These are phyloP conservation scores for Aphelenchoides besseyi DNA, from an alignment of 1,140 invertebrate species.

Conservation along the genomic window DNA sequence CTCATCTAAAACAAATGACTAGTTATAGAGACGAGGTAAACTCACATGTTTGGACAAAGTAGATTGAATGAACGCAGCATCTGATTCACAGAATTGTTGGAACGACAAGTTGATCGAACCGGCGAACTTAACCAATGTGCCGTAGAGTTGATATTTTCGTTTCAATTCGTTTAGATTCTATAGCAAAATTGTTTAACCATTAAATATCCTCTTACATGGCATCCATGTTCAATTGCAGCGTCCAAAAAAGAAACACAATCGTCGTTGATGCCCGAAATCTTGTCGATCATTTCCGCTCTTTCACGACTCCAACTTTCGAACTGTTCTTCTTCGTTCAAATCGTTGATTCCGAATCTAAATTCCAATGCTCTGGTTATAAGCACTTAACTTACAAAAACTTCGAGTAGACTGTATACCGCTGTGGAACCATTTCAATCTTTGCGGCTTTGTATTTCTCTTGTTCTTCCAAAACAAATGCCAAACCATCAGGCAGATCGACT, in stretches of 20 bases:
- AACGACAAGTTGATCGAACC: background rate
- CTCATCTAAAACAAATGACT: slow-evolving; percentile 2
- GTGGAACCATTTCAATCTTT: background rate
- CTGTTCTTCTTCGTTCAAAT: slow-evolving; percentile 3
- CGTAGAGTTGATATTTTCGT: background rate
- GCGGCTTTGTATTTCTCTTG: background rate
- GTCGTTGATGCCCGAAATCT: slow-evolving; percentile 4
- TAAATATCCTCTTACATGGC: background rate
- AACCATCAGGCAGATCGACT: background rate
- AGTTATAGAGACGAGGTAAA: slow-evolving; percentile 1
- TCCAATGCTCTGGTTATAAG: background rate
- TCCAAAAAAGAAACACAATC: slow-evolving; percentile 9
- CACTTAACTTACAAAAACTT: slow-evolving; percentile 6
- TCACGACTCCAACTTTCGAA: background rate
- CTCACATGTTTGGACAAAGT: background rate
- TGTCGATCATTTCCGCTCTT: background rate
- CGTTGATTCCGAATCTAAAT: background rate
- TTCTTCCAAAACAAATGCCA: background rate
- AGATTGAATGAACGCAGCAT: background rate
- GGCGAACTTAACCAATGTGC: background rate
- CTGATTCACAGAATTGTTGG: background rate
- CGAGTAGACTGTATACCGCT: background rate
- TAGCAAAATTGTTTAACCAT: background rate
- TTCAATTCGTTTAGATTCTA: slow-evolving; percentile 3
- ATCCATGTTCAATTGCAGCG: slow-evolving; percentile 12